These are phyloP conservation scores for Oikopleura vanhoeffeni DNA, from an alignment of 23 tunicate species.

Conservation along the genomic window DNA sequence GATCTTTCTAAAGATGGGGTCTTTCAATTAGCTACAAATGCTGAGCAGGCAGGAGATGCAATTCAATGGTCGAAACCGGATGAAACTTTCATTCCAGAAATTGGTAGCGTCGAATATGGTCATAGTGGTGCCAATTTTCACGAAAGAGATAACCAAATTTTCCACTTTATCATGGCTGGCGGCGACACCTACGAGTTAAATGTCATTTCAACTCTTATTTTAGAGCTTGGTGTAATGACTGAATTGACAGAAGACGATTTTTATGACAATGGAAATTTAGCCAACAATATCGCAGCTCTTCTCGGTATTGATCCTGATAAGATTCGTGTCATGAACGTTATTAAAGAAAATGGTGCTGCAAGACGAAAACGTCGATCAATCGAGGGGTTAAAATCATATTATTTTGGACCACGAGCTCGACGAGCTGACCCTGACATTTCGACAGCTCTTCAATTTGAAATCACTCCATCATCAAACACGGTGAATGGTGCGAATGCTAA, in stretches of 20 bases:
- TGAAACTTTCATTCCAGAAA: background rate
- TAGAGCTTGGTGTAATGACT: slow-evolving; percentile 5
- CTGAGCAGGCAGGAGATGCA: background rate
- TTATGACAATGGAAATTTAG: slow-evolving; percentile 9
- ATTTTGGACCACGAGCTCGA: background rate
- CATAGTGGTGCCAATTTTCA: background rate
- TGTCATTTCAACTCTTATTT: background rate
- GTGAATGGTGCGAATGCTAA: background rate
- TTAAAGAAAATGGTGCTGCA: slow-evolving; percentile 22
- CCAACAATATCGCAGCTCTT: slow-evolving; percentile 9
- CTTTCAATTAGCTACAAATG: background rate
- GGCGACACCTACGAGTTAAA: background rate
- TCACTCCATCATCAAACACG: background rate
- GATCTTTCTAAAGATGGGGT: background rate
- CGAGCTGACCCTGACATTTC: background rate
- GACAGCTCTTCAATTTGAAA: slow-evolving; percentile 9
- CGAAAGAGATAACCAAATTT: background rate
- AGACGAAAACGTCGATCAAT: background rate
- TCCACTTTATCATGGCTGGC: background rate
- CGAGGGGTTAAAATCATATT: background rate
- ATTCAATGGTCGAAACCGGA: slow-evolving; percentile 4
- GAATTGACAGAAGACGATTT: slow-evolving; percentile 9
- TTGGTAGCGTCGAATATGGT: background rate
- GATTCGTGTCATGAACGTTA: slow-evolving; percentile 46
- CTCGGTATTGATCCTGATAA: slow-evolving; percentile 38